Conservation (phyloP, 2,888 invertebrate species). For the Trypoxylon attenuatum region DNA sequence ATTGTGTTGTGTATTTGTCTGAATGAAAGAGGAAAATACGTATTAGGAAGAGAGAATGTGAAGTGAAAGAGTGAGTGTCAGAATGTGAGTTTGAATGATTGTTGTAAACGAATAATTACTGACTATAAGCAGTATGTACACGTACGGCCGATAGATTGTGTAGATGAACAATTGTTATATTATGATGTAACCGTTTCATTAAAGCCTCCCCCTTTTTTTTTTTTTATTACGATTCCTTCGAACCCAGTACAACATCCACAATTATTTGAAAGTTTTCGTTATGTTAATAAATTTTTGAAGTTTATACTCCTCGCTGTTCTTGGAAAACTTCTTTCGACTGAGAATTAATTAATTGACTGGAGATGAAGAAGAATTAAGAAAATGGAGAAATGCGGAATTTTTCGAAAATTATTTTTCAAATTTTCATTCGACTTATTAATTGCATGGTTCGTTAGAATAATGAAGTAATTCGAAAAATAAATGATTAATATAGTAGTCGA, state of each 20-base stretch:
- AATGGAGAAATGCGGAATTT: too few species aligned
- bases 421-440: too few species aligned
- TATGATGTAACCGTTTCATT: slow-evolving; percentile 46
- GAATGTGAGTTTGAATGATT: background rate
- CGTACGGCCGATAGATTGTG: slow-evolving; percentile 28
- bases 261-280: slow-evolving; percentile 1
- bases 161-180: slow-evolving; percentile 39
- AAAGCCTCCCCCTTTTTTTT: slow-evolving; percentile 49
- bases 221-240: slow-evolving; percentile 27
- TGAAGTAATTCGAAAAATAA: too few species aligned
- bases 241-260: background rate
- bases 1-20: slow-evolving; percentile 3
- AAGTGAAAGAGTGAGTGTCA: slow-evolving; percentile 26
- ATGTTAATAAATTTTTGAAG: background rate
- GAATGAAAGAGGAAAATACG: slow-evolving; percentile 43
- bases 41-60: slow-evolving; percentile 30
- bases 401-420: too few species aligned
- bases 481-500: too few species aligned
- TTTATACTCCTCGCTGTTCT: too few species aligned
- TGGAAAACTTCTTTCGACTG: too few species aligned
- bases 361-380: too few species aligned
- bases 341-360: too few species aligned
- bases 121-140: too few species aligned
- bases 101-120: background rate
- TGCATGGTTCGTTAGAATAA: too few species aligned